Percentiles rank a stretch among this genome's conserved stretches.
These are phyloP conservation scores for Melanargia galathea DNA, from an alignment of 2,888 invertebrate genomes.

Conservation along the genomic window DNA sequence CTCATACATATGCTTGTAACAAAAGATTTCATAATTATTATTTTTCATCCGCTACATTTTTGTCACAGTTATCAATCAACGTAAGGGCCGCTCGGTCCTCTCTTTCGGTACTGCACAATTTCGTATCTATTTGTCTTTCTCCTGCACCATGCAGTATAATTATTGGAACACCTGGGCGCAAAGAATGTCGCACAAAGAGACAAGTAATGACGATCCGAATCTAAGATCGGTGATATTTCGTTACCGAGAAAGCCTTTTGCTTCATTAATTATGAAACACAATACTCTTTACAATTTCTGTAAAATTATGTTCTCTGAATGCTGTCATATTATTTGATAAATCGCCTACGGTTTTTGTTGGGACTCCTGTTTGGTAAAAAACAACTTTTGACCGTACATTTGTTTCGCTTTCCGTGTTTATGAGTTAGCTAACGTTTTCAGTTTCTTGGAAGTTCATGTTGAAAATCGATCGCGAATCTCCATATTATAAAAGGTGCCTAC, in stretches of 20 bases:
- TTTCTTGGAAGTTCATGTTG: conserved; percentile 38
- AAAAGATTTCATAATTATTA: conserved; percentile 81
- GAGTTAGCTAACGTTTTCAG: conserved; percentile 41
- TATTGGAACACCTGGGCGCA: conserved; percentile 82
- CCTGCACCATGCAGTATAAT: conserved; percentile 70
- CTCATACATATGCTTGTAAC: conserved; percentile 76
- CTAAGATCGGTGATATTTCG: conserved; percentile 79
- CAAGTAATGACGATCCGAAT: conserved; percentile 80
- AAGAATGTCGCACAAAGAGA: conserved; percentile 82
- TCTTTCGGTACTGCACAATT: conserved; percentile 48
- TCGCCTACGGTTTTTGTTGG: conserved; percentile 52
- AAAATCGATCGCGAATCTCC: conserved; percentile 30
- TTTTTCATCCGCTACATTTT: conserved; percentile 82
- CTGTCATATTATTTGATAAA: conserved; percentile 79
- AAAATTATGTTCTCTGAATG: conserved; percentile 74
- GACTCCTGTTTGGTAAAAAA: conserved; percentile 58
- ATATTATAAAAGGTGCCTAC: too few relatives aligned
- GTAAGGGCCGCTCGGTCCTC: conserved; percentile 63
- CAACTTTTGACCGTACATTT: conserved; percentile 33
- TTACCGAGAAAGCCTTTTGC: conserved; percentile 79
- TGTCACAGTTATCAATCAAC: conserved; percentile 84
- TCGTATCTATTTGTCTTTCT: conserved; percentile 57
- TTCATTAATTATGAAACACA: conserved; percentile 83
- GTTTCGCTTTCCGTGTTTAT: conserved; percentile 42
- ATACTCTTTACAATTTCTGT: conserved; percentile 76